Evolutionary conservation across 2,797 vertebrate genomes (phyloP), one percentile per base, ranked within the genome.

Genomic region (Pseudocheirus occidentalis): DNA sequence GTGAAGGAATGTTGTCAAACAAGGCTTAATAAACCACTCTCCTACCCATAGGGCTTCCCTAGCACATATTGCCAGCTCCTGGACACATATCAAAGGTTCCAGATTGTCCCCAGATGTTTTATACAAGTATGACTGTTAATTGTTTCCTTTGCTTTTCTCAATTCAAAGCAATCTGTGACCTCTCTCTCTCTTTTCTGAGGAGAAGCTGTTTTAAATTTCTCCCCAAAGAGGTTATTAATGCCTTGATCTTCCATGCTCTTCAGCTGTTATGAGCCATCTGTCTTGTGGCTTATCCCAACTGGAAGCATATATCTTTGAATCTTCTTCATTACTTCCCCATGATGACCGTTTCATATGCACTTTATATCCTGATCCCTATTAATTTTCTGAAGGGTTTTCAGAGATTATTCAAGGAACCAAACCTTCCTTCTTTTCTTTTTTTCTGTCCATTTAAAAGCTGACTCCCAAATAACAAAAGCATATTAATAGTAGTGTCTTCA

Each of bases 361-460:
- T 98, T 97, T 94, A 96, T 53, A 96, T 58, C 58, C 90, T 95
- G 59, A 27, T 55, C 93, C 52, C 66, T 89, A 66, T 91, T 94
- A 97, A 94, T 53, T 9, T 90, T 94, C 54, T 53, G 46, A 13
- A 92, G 92, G 1, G 55, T 92, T 92, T 93, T 91, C 92, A 73
- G 96, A 92, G 9, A 46, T n/a, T 97, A 53, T 57, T 93, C 96
- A 95, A 96, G 16, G 55, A 94, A 91, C 62, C 90, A 56, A 93
- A 59, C 29, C 12, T 7, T 40, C 96, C 92, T 81, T 56, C 89
- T 90, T 90, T 94, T 28, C 34, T 40, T 73, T 40, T 73, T 73
- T 40, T 40, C 13, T 31, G 66, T 81, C n/a, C 66, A 81, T 81
- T 81, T 81, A 40, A 40, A 81, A 81, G 10, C 18, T 40, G n/a